Evolutionary conservation across 2,888 invertebrate genomes (phyloP), one percentile per base, ranked within the genome.

Genomic region (Calameuta idolon): DNA sequence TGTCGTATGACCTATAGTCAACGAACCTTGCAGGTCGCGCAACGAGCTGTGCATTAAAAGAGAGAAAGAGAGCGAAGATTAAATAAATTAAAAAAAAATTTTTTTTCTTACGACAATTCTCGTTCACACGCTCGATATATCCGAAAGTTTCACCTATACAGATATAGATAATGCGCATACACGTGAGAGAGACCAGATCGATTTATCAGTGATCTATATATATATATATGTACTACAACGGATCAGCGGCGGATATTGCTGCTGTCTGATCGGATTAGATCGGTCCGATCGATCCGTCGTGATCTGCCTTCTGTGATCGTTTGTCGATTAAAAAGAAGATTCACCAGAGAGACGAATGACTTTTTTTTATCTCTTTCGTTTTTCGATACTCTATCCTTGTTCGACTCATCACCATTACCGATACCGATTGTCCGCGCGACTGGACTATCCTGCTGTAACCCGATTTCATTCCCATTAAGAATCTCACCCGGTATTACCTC

Each of bases 211-310:
- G 40, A 55, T 55, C 40, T 55, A 55, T 55, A 55, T 55, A 55
- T 23, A 55, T n/a, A n/a, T n/a, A n/a, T n/a, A n/a, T n/a, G n/a
- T n/a, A n/a, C n/a, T n/a, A 23, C 23, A 55, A 55, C 23, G 23
- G 12, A 35, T 12, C 15, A 55, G 23, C 15, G 23, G 9, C 40
- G 5, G 9, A 15, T 23, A 55, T 9, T 55, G 23, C 40, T 55
- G 40, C 79, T 77, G 79, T 71, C 79, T 77, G 34, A 69, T 30
- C 37, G 73, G 79, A 79, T 79, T 77, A 79, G 75, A 77, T 75
- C 73, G 75, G 40, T 75, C 73, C 76, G 76, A 55, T 55, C 40
- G 40, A 55, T 55, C 23, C 40, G 40, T 55, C 40, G 40, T 55
- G 40, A 55, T 55, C 5, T 4, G 15, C 40, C 23, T 55, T 55